Evolutionary conservation across 2,888 invertebrate species (phyloP).

Genomic region (Heteropelma amictum): DNA sequence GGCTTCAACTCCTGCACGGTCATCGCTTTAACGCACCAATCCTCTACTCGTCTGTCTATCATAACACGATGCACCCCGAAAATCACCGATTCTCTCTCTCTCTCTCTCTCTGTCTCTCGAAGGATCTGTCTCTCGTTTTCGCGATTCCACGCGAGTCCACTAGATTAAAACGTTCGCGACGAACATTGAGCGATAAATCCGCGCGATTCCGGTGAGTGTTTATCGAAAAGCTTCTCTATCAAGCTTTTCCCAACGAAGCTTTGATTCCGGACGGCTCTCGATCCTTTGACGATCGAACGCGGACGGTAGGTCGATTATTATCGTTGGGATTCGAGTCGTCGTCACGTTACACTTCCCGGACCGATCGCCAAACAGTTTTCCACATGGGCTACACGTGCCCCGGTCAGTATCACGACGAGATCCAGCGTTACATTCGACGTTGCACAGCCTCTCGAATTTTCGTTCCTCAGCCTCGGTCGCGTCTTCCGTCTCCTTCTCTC

Average conservation of each 20-base stretch:
- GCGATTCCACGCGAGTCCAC: background rate
- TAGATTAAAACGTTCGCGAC: background rate
- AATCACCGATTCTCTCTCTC: background rate
- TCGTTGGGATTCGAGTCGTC: background rate
- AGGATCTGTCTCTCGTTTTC: background rate
- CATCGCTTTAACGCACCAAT: slow-evolving; percentile 74
- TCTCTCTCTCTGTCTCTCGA: background rate
- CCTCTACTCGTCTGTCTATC: slow-evolving; percentile 65
- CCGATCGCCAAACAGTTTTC: slow-evolving; percentile 19
- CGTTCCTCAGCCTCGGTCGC: background rate
- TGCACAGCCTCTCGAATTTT: slow-evolving; percentile 5
- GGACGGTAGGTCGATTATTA: background rate
- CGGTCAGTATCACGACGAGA: slow-evolving; percentile 21
- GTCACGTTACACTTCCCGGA: slow-evolving; percentile 39
- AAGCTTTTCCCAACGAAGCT: slow-evolving; percentile 4
- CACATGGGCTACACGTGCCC: slow-evolving; percentile 26
- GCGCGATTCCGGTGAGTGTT: too few species aligned
- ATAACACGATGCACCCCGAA: slow-evolving; percentile 54
- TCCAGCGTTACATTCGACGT: slow-evolving; percentile 37
- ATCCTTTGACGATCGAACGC: background rate
- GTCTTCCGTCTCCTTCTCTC: background rate
- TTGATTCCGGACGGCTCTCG: too few species aligned
- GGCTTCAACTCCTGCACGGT: slow-evolving; percentile 81
- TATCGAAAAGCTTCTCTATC: too few species aligned
- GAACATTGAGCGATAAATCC: too few species aligned